A percentile compares a stretch with the other conserved stretches of the same genome.
Conservation (phyloP, 2,888 invertebrate species). For the Hypomecis punctinalis region DNA sequence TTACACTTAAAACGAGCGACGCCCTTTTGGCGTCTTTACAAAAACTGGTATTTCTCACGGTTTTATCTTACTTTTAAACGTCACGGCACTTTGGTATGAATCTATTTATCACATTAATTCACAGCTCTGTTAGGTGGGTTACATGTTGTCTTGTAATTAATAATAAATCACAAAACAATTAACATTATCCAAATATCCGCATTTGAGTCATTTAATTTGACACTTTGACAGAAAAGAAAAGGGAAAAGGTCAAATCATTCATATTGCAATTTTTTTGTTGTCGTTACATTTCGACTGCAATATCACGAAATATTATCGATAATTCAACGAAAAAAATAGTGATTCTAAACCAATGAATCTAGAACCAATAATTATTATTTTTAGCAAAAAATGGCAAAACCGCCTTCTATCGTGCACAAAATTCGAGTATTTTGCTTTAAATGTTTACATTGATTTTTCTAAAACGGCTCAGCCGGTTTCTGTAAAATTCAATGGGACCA, state of each 20-base stretch:
- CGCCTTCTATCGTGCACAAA: too few relatives aligned
- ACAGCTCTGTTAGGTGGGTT: slow-evolving; percentile 55
- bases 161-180: slow-evolving; percentile 57
- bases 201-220: slow-evolving; percentile 60
- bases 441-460: too few relatives aligned
- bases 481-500: too few relatives aligned
- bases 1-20: slow-evolving; percentile 57
- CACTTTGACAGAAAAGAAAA: slow-evolving; percentile 3
- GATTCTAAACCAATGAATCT: too few relatives aligned
- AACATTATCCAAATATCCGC: slow-evolving; percentile 67
- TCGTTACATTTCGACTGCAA: too few relatives aligned
- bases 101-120: slow-evolving; percentile 57
- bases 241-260: slow-evolving; percentile 23
- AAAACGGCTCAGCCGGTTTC: too few relatives aligned
- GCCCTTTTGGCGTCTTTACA: slow-evolving; percentile 58
- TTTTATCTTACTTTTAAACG: slow-evolving; percentile 28
- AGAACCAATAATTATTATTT: too few relatives aligned
- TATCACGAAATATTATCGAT: too few relatives aligned
- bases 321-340: too few relatives aligned
- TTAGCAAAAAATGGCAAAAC: too few relatives aligned
- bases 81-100: slow-evolving; percentile 52
- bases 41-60: slow-evolving; percentile 49
- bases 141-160: slow-evolving; percentile 41
- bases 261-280: too few relatives aligned
- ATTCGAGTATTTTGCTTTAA: too few relatives aligned